Percentiles rank a stretch among this genome's conserved stretches.
phyloP scores from a whole-genome alignment of 2,888 invertebrate genomes.

The Eupithecia abbreviata region DNA sequence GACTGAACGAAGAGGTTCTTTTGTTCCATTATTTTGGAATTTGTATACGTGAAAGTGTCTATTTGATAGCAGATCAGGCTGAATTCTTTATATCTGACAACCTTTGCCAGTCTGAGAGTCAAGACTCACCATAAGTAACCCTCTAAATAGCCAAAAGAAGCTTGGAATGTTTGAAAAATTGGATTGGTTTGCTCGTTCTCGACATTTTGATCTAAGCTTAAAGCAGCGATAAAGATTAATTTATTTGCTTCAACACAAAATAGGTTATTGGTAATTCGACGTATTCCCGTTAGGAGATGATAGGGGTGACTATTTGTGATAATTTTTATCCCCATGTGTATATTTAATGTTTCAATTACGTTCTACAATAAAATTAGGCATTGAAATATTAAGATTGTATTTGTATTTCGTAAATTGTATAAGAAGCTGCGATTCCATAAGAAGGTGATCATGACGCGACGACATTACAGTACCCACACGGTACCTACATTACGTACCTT shows the following conservation, averaged over 20 bases:
- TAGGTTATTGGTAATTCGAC: too few species aligned
- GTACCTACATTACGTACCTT: neutral
- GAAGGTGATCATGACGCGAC: neutral
- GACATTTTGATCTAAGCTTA: neutral
- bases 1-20: too few species aligned
- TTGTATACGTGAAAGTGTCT: neutral
- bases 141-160: neutral
- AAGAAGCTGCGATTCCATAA: neutral
- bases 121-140: neutral
- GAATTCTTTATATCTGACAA: neutral
- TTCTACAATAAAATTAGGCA: too few species aligned
- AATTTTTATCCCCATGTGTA: too few species aligned
- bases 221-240: neutral
- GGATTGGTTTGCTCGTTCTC: neutral
- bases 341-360: too few species aligned
- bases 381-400: too few species aligned
- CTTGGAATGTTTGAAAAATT: neutral
- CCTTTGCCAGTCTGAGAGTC: neutral
- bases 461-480: neutral
- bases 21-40: neutral
- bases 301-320: too few species aligned
- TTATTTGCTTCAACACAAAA: too few species aligned
- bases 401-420: too few species aligned
- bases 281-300: too few species aligned
- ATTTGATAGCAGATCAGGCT: neutral